Percentiles rank a stretch among this genome's conserved stretches.
These are phyloP conservation scores for Dolomedes plantarius DNA, from an alignment of 2,888 invertebrate genomes.

Conservation along the genomic window DNA sequence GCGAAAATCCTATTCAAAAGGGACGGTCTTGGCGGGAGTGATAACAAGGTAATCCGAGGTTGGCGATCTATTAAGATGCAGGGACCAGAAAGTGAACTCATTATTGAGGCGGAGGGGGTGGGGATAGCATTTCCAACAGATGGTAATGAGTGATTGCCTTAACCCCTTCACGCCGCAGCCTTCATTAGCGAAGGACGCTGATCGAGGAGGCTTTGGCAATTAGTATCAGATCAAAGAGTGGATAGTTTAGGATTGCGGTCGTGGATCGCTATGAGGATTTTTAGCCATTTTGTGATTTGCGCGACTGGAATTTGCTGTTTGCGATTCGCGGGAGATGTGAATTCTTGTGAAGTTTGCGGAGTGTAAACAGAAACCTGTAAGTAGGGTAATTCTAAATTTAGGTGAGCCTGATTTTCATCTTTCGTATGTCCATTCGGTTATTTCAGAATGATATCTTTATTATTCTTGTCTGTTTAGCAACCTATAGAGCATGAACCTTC, in stretches of 20 bases:
- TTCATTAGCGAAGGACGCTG: background rate
- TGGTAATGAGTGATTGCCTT: constrained; percentile 56
- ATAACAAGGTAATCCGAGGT: constrained; percentile 55
- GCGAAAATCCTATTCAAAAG: background rate
- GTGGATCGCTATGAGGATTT: background rate
- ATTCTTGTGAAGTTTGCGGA: no score
- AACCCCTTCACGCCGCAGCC: constrained; percentile 21
- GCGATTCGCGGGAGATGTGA: no score
- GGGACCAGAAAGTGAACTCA: constrained; percentile 63
- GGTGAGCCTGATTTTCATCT: no score
- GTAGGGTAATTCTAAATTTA: no score
- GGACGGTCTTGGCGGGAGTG: constrained; percentile 25
- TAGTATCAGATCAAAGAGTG: constrained; percentile 10
- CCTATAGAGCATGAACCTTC: no score
- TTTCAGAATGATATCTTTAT: no score
- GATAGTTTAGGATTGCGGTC: background rate
- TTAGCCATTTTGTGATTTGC: no score
- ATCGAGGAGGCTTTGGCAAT: background rate
- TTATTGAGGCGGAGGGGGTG: constrained; percentile 34
- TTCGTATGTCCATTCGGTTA: no score
- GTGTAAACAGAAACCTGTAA: no score
- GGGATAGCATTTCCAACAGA: constrained; percentile 37
- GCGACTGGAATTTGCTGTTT: no score
- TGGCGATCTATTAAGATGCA: constrained; percentile 35
- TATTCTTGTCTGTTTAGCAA: no score